Evolutionary conservation across 2,888 invertebrate species (phyloP).

Genomic region (Scaptodrosophila latifasciaeformis): DNA sequence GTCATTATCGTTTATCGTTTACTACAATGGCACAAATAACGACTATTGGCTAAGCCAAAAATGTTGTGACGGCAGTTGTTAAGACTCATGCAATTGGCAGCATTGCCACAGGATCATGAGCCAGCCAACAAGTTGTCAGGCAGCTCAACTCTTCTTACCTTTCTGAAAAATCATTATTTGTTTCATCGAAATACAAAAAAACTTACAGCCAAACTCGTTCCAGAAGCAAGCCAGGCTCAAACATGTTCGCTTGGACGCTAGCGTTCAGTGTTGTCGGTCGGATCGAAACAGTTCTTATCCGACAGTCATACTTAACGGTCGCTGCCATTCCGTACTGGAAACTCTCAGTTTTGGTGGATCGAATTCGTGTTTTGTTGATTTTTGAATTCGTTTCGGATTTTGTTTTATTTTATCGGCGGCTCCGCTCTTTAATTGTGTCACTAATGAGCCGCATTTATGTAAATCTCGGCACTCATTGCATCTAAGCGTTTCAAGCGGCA

Average conservation of each 20-base stretch:
- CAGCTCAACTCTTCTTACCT: constrained; percentile 2
- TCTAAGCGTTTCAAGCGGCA: constrained; percentile 52
- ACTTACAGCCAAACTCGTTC: constrained; percentile 14
- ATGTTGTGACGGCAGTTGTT: no score
- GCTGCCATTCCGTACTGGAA: no score
- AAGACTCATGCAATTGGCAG: neutral
- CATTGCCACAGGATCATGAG: constrained; percentile 21
- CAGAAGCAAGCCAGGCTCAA: constrained; percentile 22
- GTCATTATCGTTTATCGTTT: constrained; percentile 32
- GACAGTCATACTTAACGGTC: constrained; percentile 52
- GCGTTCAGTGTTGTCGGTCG: constrained; percentile 25
- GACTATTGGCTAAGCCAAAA: constrained; percentile 8
- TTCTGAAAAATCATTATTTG: constrained; percentile 35
- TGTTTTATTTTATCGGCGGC: constrained; percentile 19
- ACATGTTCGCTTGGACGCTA: constrained; percentile 39
- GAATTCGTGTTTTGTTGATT: constrained; percentile 3
- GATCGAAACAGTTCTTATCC: constrained; percentile 52
- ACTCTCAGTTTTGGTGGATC: constrained; percentile 9
- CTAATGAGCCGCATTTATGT: constrained; percentile 70
- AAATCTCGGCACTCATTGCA: constrained; percentile 54
- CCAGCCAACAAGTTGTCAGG: neutral
- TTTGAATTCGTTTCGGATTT: constrained; percentile 25
- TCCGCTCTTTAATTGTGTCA: constrained; percentile 61
- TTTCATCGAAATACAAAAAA: constrained; percentile 26
- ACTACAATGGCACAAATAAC: constrained; percentile 30